Evolutionary conservation across 1,140 invertebrate species (phyloP).

Genomic region (Cotesia typhae): DNA sequence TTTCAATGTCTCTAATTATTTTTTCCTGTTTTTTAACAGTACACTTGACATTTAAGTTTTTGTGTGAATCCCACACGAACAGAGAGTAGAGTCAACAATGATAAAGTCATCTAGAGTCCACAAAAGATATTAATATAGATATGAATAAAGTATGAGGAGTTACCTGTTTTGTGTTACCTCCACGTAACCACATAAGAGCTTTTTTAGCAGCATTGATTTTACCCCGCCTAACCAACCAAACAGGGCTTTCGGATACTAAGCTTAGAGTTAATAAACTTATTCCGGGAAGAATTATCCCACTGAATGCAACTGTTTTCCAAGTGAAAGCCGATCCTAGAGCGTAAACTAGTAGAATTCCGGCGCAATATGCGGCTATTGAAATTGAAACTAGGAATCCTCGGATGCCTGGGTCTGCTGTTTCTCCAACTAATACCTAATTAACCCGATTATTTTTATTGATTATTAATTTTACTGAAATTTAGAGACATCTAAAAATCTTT

Average conservation of each 20-base stretch:
- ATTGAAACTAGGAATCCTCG: slow-evolving; percentile 73
- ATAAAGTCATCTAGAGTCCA: no score
- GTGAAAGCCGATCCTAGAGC: slow-evolving; percentile 70
- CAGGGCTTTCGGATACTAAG: slow-evolving; percentile 76
- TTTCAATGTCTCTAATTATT: no score
- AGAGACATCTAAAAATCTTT: neutral
- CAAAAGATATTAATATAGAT: no score
- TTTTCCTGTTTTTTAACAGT: no score
- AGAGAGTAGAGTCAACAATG: no score
- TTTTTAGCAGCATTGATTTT: slow-evolving; percentile 71
- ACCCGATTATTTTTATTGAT: neutral
- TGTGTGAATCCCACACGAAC: no score
- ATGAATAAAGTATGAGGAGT: slow-evolving; percentile 15
- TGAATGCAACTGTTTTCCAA: slow-evolving; percentile 73
- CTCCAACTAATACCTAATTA: slow-evolving; percentile 74
- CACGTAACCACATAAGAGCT: slow-evolving; percentile 74
- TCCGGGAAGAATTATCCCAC: slow-evolving; percentile 70
- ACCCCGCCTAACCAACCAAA: slow-evolving; percentile 73
- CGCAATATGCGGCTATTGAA: slow-evolving; percentile 74
- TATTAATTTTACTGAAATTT: neutral
- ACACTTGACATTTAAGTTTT: no score
- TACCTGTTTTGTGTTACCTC: slow-evolving; percentile 65
- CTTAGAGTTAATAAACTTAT: slow-evolving; percentile 69
- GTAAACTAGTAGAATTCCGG: slow-evolving; percentile 78
- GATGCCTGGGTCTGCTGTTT: slow-evolving; percentile 74